phyloP scores from a whole-genome alignment of 1,140 invertebrate genomes.

The Drosophila nebulosa region DNA sequence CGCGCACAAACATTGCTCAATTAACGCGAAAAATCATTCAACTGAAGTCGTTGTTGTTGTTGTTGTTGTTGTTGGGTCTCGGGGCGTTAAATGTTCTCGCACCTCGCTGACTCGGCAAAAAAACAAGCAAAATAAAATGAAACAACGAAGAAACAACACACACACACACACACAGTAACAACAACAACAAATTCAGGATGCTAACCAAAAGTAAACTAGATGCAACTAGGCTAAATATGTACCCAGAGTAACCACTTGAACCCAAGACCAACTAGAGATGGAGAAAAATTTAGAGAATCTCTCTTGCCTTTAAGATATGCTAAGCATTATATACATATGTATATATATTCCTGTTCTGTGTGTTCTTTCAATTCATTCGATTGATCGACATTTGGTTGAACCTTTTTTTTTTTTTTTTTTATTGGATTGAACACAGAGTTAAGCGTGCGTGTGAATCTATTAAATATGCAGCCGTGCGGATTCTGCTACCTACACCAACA shows the following conservation, averaged over 20 bases:
- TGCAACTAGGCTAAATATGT: background rate
- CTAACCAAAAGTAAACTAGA: background rate
- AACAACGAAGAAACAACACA: background rate
- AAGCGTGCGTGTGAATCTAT: conserved; percentile 55
- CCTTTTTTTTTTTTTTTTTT: background rate
- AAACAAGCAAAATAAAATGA: background rate
- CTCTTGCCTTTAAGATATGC: background rate
- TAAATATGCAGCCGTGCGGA: conserved; percentile 28
- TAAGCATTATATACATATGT: background rate
- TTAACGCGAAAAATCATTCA: conserved; percentile 66
- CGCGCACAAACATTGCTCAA: conserved; percentile 60
- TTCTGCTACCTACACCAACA: background rate
- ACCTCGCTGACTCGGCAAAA: conserved; percentile 64
- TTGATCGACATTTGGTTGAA: background rate
- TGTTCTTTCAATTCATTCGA: background rate
- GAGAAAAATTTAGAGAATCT: too few relatives aligned
- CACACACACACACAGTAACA: background rate
- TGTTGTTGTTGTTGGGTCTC: too few relatives aligned
- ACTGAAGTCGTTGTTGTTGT: conserved; percentile 1
- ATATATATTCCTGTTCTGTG: background rate
- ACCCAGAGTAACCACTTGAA: background rate
- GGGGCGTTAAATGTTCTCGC: conserved; percentile 70
- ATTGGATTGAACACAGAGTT: background rate
- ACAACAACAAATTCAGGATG: background rate
- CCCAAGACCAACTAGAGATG: background rate